A percentile compares a stretch with the other conserved stretches of the same genome.
These are phyloP conservation scores for Arctocebus calabarensis DNA, from an alignment of 2,797 vertebrate genomes.

Conservation along the genomic window DNA sequence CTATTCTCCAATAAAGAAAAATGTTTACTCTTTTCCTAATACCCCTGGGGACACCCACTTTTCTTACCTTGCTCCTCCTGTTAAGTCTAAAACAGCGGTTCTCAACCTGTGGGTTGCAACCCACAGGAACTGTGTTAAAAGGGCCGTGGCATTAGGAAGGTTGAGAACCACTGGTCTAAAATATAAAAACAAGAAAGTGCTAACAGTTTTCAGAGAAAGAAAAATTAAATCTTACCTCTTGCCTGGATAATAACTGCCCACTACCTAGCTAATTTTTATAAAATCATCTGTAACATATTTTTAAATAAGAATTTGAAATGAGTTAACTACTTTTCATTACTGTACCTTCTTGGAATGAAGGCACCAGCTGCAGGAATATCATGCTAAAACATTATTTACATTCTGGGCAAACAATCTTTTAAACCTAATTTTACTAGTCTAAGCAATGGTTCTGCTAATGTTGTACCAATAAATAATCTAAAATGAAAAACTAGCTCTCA, in stretches of 20 bases:
- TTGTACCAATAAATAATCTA: background rate
- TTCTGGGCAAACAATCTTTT: background rate
- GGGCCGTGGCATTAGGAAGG: no score
- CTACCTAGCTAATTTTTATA: background rate
- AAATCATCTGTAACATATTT: background rate
- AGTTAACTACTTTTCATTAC: background rate
- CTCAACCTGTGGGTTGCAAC: no score
- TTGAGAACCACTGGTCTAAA: background rate
- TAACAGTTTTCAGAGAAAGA: conserved; percentile 34
- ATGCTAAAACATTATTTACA: background rate
- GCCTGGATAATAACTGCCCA: background rate
- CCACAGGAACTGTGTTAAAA: no score
- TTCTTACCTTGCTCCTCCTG: conserved; percentile 1
- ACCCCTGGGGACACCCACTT: background rate
- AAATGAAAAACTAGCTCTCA: background rate
- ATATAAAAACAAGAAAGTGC: conserved; percentile 30
- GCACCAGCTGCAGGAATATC: background rate
- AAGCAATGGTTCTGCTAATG: background rate
- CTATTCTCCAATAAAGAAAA: conserved; percentile 7
- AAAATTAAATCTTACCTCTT: background rate
- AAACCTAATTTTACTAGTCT: background rate
- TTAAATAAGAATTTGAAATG: background rate
- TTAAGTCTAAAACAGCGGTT: background rate
- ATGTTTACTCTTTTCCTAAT: conserved; percentile 1
- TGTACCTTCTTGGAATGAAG: background rate